Evolutionary conservation across 2,797 vertebrate genomes (phyloP).

Genomic region (Jordanella pulchra): DNA sequence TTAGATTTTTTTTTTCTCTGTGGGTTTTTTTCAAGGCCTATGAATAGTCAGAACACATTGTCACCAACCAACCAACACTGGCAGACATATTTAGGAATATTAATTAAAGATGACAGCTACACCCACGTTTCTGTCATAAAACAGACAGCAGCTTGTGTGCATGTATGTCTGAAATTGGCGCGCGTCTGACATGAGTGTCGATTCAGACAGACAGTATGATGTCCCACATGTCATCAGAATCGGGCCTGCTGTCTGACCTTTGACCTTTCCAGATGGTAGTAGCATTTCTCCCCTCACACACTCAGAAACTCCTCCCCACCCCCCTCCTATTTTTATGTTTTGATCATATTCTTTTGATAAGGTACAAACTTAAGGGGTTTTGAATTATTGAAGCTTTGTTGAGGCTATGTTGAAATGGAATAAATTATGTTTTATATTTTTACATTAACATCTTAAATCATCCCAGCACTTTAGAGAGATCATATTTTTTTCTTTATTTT

Average conservation of each 20-base stretch:
- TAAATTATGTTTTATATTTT: not conserved
- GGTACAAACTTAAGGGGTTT: not conserved
- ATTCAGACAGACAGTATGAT: slow-evolving; percentile 46
- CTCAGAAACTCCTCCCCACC: not conserved
- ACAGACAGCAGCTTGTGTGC: slow-evolving; percentile 23
- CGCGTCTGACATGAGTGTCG: slow-evolving; percentile 21
- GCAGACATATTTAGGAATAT: not conserved
- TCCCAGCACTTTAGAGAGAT: not conserved
- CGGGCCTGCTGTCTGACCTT: slow-evolving; percentile 56
- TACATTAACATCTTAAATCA: not conserved
- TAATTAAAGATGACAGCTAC: not conserved
- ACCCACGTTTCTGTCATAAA: not conserved
- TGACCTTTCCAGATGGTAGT: slow-evolving; percentile 72
- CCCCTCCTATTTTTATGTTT: not conserved
- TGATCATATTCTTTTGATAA: slow-evolving; percentile 11
- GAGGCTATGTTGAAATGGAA: not conserved
- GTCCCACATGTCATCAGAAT: slow-evolving; percentile 60
- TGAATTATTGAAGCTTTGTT: slow-evolving; percentile 17
- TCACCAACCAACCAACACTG: not conserved
- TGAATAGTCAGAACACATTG: no score
- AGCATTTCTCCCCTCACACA: slow-evolving; percentile 10
- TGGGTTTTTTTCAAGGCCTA: no score
- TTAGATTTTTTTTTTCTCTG: no score
- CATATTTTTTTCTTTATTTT: not conserved
- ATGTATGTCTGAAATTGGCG: not conserved